Conservation (phyloP, 23 tunicate species). For the Clavelina lepadiformis region DNA sequence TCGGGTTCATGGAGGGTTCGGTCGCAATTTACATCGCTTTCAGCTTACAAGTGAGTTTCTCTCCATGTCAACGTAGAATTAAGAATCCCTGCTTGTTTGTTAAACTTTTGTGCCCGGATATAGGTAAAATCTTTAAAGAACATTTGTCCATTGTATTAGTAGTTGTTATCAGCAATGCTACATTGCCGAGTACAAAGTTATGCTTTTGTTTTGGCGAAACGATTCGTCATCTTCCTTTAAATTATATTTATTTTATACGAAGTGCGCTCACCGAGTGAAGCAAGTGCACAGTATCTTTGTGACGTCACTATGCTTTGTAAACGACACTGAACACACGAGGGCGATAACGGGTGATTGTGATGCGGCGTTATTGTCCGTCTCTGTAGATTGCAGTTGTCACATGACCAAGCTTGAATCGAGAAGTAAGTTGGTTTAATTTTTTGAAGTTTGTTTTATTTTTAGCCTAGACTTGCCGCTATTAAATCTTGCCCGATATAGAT, state of each 20-base stretch:
- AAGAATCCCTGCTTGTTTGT: not conserved
- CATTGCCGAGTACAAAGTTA: not conserved
- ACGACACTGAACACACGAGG: constrained; percentile 4
- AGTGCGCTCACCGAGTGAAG: constrained; percentile 49
- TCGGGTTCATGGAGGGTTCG: constrained; percentile 92
- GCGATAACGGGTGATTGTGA: constrained; percentile 57
- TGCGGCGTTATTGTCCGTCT: constrained; percentile 63
- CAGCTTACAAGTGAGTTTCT: constrained; percentile 56
- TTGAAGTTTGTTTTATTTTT: too few species aligned
- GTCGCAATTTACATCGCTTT: constrained; percentile 70
- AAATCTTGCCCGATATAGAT: not conserved
- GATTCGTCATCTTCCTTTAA: not conserved
- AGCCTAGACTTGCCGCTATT: too few species aligned
- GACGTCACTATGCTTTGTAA: constrained; percentile 46
- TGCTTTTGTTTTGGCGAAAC: not conserved
- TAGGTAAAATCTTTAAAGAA: not conserved
- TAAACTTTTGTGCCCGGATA: not conserved
- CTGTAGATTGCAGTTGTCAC: constrained; percentile 62
- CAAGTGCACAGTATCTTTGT: constrained; percentile 71
- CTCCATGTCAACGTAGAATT: too few species aligned
- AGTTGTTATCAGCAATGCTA: not conserved
- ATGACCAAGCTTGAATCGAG: constrained; percentile 50
- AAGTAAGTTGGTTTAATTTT: too few species aligned
- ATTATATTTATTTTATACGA: not conserved
- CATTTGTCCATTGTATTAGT: not conserved